Base-by-base conservation (phyloP, 1,140 invertebrate genomes). In the Bombus waltoni region DNA sequence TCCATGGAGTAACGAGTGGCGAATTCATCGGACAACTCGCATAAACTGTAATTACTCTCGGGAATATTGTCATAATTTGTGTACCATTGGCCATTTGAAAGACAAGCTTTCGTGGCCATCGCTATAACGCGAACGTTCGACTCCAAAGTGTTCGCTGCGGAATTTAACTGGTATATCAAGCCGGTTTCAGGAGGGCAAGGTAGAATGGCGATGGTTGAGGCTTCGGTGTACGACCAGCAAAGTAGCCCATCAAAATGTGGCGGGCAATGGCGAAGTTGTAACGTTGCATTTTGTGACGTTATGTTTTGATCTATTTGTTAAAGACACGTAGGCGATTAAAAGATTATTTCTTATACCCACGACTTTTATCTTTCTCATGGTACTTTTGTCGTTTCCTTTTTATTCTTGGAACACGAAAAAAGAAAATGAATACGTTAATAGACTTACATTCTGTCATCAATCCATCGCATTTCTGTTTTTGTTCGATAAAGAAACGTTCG, bases 11-110 rank as follows among this genome's bases (percentile, higher is more conserved):
- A 53, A 2, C 47, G 65, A 59, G 47, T 5, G 3, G 32, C 85
- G 66, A 32, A 77, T 8, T 84, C 88, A 25, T 86, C 65, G 1
- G 88, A 85, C 73, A 87, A 74, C 62, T 81, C 76, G 57, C 95
- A 95, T 0, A 93, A 84, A 25, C 88, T 93, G 85, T 95, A 95
- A 88, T 95, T 94, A 44, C 92, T 94, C 92, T 92, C 94, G 9
- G 81, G 87, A 35, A 91, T 44, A 11, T 87, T 84, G 2, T 92
- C 73, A 1, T 62, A 32, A 82, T 93, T 91, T 35, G 73, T 87
- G 80, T 91, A 94, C 94, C 94, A 94, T 22, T 89, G 72, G 28
- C 94, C 92, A 80, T 91, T 92, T 42, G 89, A 18, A 47, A 91
- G 81, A 65, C 94, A 95, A 57, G 78, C 38, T 76, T 94, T 93